A percentile compares a stretch with the other conserved stretches of the same genome.
phyloP scores from a whole-genome alignment of 1,140 invertebrate genomes.

The Rhyacophila brunnea region DNA sequence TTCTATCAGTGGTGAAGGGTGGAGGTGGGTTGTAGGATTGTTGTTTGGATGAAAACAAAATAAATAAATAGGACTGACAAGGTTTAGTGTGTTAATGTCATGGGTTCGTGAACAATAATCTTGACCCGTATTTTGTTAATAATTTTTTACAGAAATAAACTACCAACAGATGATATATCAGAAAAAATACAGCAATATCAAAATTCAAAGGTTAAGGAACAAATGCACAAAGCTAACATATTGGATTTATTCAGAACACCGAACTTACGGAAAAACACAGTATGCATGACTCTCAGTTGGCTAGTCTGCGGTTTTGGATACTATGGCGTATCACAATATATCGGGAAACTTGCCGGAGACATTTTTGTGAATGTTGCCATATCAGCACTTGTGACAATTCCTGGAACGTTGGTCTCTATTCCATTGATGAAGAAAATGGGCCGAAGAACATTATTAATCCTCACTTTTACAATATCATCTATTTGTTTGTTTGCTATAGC shows the following conservation, averaged over 20 bases:
- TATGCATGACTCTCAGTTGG: constrained; percentile 70
- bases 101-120: too few species aligned
- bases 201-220: constrained; percentile 40
- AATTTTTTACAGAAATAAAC: constrained; percentile 55
- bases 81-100: too few species aligned
- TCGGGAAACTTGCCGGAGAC: constrained; percentile 68
- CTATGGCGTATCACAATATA: constrained; percentile 73
- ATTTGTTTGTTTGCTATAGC: constrained; percentile 59
- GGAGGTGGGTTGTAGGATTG: too few species aligned
- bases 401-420: constrained; percentile 63
- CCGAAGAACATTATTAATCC: constrained; percentile 58
- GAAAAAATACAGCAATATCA: constrained; percentile 49
- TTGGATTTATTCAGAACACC: constrained; percentile 72
- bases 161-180: constrained; percentile 55
- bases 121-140: too few species aligned
- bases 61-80: too few species aligned
- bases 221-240: constrained; percentile 58
- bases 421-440: constrained; percentile 62
- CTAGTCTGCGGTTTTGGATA: constrained; percentile 70
- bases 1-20: too few species aligned
- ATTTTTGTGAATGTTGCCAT: constrained; percentile 71
- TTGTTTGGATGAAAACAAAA: too few species aligned
- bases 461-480: constrained; percentile 58
- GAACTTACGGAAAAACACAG: constrained; percentile 71
- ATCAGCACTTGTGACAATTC: constrained; percentile 61